A percentile compares a stretch with the other conserved stretches of the same genome.
Evolutionary conservation across 2,888 invertebrate species (phyloP).

Genomic region (Agriopis aurantiaria): DNA sequence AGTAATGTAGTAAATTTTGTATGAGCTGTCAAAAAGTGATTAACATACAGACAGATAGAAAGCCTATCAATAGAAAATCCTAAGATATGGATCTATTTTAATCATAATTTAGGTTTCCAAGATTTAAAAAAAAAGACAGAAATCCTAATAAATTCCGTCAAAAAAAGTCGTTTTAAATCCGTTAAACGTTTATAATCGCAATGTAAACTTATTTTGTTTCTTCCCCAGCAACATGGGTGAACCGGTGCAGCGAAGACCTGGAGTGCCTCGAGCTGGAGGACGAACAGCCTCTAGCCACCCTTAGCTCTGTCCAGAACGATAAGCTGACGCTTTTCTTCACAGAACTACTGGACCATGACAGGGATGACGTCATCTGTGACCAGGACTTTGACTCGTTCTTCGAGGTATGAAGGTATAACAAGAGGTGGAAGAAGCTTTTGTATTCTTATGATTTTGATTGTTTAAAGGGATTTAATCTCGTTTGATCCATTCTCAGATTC

Average conservation of each 20-base stretch:
- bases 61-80: too few species aligned
- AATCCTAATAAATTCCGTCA: too few species aligned
- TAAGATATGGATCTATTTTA: too few species aligned
- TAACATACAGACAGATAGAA: too few species aligned
- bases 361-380: constrained; percentile 90
- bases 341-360: constrained; percentile 89
- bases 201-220: background rate
- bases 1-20: too few species aligned
- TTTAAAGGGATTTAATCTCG: background rate
- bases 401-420: constrained; percentile 55
- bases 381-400: constrained; percentile 90
- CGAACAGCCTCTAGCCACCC: constrained; percentile 79
- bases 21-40: too few species aligned
- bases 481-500: background rate
- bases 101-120: too few species aligned
- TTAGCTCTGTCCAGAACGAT: constrained; percentile 88
- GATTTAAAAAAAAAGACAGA: too few species aligned
- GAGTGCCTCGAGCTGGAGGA: constrained; percentile 84
- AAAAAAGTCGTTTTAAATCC: too few species aligned
- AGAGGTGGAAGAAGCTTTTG: constrained; percentile 45
- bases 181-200: background rate
- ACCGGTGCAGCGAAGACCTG: constrained; percentile 89
- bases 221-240: constrained; percentile 90
- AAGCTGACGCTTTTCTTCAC: constrained; percentile 91
- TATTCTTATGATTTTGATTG: background rate